Evolutionary conservation across 2,113 vertebrate species (phyloP).

Genomic region (Python bivittatus): DNA sequence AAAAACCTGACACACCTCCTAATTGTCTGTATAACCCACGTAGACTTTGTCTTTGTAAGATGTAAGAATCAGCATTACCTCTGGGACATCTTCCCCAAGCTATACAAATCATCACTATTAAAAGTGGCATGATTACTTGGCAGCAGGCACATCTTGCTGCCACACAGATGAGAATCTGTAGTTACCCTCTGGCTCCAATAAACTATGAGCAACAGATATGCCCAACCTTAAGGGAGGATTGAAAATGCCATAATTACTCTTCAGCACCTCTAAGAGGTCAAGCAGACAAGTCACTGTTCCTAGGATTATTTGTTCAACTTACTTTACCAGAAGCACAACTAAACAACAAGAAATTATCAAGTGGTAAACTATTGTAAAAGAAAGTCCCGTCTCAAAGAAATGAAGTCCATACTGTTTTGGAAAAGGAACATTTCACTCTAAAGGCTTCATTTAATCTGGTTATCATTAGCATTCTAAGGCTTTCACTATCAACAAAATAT

Average conservation of each 20-base stretch:
- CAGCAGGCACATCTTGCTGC: constrained; percentile 59
- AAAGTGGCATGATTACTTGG: constrained; percentile 49
- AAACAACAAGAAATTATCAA: background rate
- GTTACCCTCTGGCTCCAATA: constrained; percentile 62
- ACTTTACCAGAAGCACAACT: background rate
- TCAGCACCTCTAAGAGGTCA: constrained; percentile 68
- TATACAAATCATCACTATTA: constrained; percentile 64
- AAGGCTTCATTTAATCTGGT: background rate
- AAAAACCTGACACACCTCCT: constrained; percentile 65
- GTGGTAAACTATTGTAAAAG: background rate
- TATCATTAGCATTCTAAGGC: background rate
- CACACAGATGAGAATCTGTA: constrained; percentile 61
- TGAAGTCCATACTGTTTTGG: background rate
- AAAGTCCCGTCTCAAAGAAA: background rate
- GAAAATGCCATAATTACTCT: constrained; percentile 50
- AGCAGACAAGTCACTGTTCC: background rate
- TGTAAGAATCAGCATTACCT: constrained; percentile 63
- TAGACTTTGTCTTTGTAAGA: constrained; percentile 58
- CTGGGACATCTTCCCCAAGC: constrained; percentile 71
- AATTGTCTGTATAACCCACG: constrained; percentile 65
- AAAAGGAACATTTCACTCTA: background rate
- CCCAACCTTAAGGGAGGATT: constrained; percentile 53
- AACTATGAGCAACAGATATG: constrained; percentile 56
- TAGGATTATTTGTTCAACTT: background rate
- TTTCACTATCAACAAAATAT: background rate